Evolutionary conservation across 2,888 invertebrate genomes (phyloP).

Genomic region (Eupithecia centaureata): DNA sequence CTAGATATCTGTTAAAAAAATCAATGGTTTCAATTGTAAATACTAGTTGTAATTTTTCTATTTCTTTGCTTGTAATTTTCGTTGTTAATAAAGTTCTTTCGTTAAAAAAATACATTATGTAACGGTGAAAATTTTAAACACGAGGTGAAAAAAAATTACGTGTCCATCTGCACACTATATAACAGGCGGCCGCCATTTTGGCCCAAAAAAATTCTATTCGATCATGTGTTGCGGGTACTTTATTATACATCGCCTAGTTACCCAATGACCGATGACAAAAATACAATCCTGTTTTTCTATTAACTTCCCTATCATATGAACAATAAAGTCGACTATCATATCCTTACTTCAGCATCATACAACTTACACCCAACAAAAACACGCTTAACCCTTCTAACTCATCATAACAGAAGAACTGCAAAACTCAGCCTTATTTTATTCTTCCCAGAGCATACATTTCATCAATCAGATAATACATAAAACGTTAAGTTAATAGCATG

Average conservation of each 20-base stretch:
- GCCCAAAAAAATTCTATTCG: neutral
- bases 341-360: constrained; percentile 5
- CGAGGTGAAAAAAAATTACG: no score
- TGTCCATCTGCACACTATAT: no score
- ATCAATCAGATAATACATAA: constrained; percentile 52
- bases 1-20: no score
- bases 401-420: constrained; percentile 19
- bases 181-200: neutral
- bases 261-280: constrained; percentile 5
- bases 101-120: no score
- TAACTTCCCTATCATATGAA: constrained; percentile 3
- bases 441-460: constrained; percentile 47
- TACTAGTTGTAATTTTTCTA: no score
- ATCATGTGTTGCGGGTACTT: neutral
- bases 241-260: neutral
- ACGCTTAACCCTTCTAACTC: constrained; percentile 21
- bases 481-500: constrained; percentile 51
- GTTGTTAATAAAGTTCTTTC: no score
- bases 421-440: constrained; percentile 47
- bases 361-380: constrained; percentile 20
- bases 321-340: constrained; percentile 9
- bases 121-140: no score
- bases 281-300: constrained; percentile 2
- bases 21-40: no score
- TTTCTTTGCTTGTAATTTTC: no score